Base-by-base conservation (phyloP, 2,113 vertebrate genomes). In the Bostrychus sinensis region DNA sequence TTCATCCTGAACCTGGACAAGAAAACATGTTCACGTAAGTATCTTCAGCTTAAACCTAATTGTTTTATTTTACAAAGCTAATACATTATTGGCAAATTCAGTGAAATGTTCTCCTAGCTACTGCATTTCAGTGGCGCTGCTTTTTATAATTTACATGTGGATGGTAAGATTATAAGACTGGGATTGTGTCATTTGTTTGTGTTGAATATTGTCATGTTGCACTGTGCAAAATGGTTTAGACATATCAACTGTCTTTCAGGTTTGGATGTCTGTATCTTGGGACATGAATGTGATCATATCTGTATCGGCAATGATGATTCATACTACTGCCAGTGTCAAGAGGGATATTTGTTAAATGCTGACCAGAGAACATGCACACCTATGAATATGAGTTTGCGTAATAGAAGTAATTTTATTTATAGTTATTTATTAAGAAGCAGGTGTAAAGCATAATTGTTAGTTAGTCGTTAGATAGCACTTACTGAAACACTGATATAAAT, bases 21-120 rank as follows among this genome's bases (percentile, higher is more conserved):
- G 80, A 94, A 91, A 83, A 95, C 92, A 0, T 96, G 94, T 67
- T 92, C 93, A 74, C 72, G 89, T 89, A 89, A 92, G 85, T 73
- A 69, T 30, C 5, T 70, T 77, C 36, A 10, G 54, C 14, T n/a
- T n/a, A n/a, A n/a, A n/a, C n/a, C n/a, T n/a, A n/a, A n/a, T n/a
- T n/a, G n/a, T 62, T 56, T 66, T 16, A 41, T 5, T 42, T 1
- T 3, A 32, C 25, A 10, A 62, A 53, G 51, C 43, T 55, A 10
- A 42, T 14, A 4, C 41, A 16, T 6, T 77, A 3, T 1, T 19
- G 2, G 39, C 39, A 17, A 17, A 8, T 42, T 2, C 7, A 42
- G 2, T 11, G 42, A 45, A 20, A 22, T 19, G 13, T 32, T 37
- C 14, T 43, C 41, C 3, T 9, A 12, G 5, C 41, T 6, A 14